Evolutionary conservation across 2,888 invertebrate genomes (phyloP).

Genomic region (Volucella bombylans): DNA sequence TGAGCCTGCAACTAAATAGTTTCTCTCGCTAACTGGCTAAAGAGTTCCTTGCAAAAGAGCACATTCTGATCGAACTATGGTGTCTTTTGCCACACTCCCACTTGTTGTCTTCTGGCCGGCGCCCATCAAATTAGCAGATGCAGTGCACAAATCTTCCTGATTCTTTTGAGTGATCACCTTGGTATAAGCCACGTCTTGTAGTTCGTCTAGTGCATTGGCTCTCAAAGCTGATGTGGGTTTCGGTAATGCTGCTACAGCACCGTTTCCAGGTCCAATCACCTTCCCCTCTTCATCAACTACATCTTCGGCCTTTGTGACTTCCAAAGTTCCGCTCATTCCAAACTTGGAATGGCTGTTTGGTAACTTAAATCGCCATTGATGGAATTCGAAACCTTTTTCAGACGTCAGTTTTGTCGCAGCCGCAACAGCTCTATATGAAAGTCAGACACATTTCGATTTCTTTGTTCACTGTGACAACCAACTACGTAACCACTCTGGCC

Average conservation of each 20-base stretch:
- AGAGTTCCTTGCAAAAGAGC: constrained; percentile 97
- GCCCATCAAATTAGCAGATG: too few species aligned
- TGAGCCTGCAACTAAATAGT: constrained; percentile 96
- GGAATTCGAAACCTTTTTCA: constrained; percentile 93
- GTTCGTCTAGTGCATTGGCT: constrained; percentile 95
- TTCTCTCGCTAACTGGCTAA: constrained; percentile 96
- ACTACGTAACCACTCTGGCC: too few species aligned
- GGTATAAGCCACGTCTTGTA: too few species aligned
- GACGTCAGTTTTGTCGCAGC: too few species aligned
- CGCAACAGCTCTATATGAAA: too few species aligned
- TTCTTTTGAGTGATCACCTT: too few species aligned
- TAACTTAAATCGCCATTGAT: constrained; percentile 98
- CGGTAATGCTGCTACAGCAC: constrained; percentile 84
- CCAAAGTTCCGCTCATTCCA: constrained; percentile 96
- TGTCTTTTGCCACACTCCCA: constrained; percentile 95
- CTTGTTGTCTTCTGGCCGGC: too few species aligned
- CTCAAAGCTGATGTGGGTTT: constrained; percentile 90
- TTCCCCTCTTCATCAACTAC: constrained; percentile 82
- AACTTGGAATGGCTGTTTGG: constrained; percentile 96
- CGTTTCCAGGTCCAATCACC: constrained; percentile 83
- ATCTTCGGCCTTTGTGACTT: constrained; percentile 95
- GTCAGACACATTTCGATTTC: too few species aligned
- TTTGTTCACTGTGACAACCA: too few species aligned
- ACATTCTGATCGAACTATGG: constrained; percentile 99
- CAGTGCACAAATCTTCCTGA: too few species aligned